phyloP scores from a whole-genome alignment of 2,888 invertebrate genomes.

The Cheilosia vulpina region DNA sequence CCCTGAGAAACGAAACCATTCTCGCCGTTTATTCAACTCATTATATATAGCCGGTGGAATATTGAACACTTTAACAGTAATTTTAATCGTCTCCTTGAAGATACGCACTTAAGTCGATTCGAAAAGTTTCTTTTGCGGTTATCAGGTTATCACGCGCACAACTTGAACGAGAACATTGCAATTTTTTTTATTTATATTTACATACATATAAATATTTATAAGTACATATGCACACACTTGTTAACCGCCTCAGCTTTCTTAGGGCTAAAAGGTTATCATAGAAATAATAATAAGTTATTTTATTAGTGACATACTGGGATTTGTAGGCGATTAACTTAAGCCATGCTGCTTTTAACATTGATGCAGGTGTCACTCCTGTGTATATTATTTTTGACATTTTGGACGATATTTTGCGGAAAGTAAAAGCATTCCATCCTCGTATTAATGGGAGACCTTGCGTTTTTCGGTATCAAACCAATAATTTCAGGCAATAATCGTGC shows the following conservation, averaged over 20 bases:
- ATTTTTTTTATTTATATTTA: neutral
- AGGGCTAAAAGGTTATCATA: conserved; percentile 34
- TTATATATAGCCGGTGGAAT: neutral
- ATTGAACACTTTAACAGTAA: conserved; percentile 25
- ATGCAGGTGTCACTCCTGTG: too few species aligned
- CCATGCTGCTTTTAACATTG: too few species aligned
- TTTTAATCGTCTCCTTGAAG: conserved; percentile 18
- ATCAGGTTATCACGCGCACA: conserved; percentile 33
- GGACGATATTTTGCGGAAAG: too few species aligned
- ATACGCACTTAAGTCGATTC: conserved; percentile 18
- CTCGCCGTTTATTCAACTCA: conserved; percentile 20
- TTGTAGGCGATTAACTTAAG: too few species aligned
- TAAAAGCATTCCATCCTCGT: too few species aligned
- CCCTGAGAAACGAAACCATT: neutral
- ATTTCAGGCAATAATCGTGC: too few species aligned
- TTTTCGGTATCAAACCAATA: too few species aligned
- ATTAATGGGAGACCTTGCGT: too few species aligned
- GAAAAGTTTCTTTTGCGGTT: conserved; percentile 7
- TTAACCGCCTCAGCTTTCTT: neutral
- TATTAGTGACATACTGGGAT: too few species aligned
- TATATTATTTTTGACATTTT: too few species aligned
- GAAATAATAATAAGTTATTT: neutral
- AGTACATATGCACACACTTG: neutral
- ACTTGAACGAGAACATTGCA: conserved; percentile 21
- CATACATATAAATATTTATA: neutral